Base-by-base conservation (phyloP, 2,113 vertebrate genomes). In the Charadrius vociferus region DNA sequence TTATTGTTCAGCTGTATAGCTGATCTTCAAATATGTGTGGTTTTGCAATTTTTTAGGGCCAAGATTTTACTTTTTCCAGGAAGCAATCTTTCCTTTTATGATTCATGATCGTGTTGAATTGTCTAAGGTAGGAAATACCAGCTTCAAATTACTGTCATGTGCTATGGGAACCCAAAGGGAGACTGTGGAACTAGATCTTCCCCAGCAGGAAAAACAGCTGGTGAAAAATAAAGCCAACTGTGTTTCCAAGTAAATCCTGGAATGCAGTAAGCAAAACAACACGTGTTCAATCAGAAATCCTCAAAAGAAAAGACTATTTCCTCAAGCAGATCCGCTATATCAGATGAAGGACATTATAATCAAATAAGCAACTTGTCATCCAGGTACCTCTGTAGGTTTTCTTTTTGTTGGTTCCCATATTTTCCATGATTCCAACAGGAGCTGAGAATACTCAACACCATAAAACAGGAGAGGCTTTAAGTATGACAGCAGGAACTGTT, bases 181-280 rank as follows among this genome's bases (percentile, higher is more conserved):
- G 36, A 93, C 23, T 9, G n/a, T 73, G 52, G 78, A 96, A 88
- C 71, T 72, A 72, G 24, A 79, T 52, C 55, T 75, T 86, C 55
- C 59, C 78, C 81, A 90, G 59, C n/a, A 95, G 74, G 71, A 95
- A 91, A 91, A 95, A 93, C 96, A 96, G 95, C 91, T 96, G 94
- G 78, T 91, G 61, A 90, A 87, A 93, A 88, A 90, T 45, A 32
- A 91, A 85, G 94, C 81, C 96, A 97, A 90, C 21, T 56, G 12
- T 85, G 67, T 94, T 91, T 96, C 94, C 86, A 95, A 97, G 87
- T 82, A 81, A 97, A 90, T 96, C 95, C 84, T 97, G 94, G 89
- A 95, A 94, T 80, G 85, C 95, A 96, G 73, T 27, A 37, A 93
- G 89, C 91, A 96, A 97, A 97, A 94, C 78, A 97, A 93, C 87